These are phyloP conservation scores for Trogon surrucura DNA, from an alignment of 2,113 vertebrate genomes.

Conservation along the genomic window DNA sequence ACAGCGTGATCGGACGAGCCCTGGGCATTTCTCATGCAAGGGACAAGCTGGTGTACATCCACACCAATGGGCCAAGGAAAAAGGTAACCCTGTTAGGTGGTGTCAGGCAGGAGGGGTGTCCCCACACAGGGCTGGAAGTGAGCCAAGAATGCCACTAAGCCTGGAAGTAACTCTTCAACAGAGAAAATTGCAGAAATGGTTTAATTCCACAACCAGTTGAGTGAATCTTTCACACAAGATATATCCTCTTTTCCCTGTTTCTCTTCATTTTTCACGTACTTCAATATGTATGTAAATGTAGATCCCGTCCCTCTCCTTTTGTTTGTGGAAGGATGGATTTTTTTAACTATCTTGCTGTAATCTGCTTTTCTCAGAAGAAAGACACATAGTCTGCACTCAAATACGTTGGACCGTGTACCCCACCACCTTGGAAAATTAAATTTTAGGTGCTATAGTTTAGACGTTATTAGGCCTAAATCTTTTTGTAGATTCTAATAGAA, in stretches of 20 bases:
- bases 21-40: conserved; percentile 85
- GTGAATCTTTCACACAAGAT: background rate
- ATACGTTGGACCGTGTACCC: background rate
- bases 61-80: conserved; percentile 81
- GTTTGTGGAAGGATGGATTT: background rate
- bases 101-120: background rate
- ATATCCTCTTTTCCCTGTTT: background rate
- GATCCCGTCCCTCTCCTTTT: background rate
- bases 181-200: background rate
- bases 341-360: background rate
- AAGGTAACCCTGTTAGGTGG: conserved; percentile 77
- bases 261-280: background rate
- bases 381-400: background rate
- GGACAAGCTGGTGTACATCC: conserved; percentile 87
- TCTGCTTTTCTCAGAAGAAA: background rate
- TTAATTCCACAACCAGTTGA: fast-evolving
- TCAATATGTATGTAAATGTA: background rate
- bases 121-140: fast-evolving
- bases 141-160: background rate
- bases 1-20: conserved; percentile 84
- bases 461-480: background rate
- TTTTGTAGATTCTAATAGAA: background rate
- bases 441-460: background rate
- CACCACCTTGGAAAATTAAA: background rate
- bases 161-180: background rate